Conservation (phyloP, 2,113 vertebrate genomes). For the Osmerus eperlanus region DNA sequence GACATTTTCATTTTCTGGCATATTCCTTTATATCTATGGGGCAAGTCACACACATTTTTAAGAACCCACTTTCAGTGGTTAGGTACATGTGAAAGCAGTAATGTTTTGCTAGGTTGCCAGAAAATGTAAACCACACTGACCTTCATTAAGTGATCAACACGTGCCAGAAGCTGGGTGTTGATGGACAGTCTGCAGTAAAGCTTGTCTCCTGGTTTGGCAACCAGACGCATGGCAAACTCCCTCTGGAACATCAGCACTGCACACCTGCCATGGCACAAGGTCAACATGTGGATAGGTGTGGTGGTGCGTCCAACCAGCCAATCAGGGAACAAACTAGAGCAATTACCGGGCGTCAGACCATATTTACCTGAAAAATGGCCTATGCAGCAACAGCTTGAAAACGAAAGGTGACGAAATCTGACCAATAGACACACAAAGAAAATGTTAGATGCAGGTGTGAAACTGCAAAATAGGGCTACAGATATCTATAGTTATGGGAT, state of each 20-base stretch:
- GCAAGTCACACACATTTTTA: background rate
- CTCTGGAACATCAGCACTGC: slow-evolving; percentile 98
- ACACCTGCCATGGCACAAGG: slow-evolving; percentile 75
- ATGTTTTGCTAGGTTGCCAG: background rate
- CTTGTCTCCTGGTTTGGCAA: slow-evolving; percentile 91
- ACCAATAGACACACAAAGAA: slow-evolving; percentile 22
- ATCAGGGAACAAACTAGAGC: background rate
- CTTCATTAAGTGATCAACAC: slow-evolving; percentile 98
- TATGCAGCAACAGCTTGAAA: slow-evolving; percentile 93
- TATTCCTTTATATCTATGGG: background rate
- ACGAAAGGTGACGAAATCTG: slow-evolving; percentile 98
- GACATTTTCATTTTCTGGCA: background rate
- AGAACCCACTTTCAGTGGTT: too few species aligned
- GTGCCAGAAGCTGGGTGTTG: slow-evolving; percentile 92
- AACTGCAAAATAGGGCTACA: background rate
- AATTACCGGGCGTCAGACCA: background rate
- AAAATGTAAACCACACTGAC: slow-evolving; percentile 52
- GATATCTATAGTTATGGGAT: background rate
- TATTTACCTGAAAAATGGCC: slow-evolving; percentile 96
- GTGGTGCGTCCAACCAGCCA: background rate
- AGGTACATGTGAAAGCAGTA: background rate
- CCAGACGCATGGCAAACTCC: slow-evolving; percentile 94
- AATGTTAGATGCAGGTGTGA: background rate
- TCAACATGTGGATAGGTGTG: background rate
- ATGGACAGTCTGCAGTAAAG: slow-evolving; percentile 94